Evolutionary conservation across 2,888 invertebrate species (phyloP), one percentile per base, ranked within the genome.

Genomic region (Nyleta sp.): DNA sequence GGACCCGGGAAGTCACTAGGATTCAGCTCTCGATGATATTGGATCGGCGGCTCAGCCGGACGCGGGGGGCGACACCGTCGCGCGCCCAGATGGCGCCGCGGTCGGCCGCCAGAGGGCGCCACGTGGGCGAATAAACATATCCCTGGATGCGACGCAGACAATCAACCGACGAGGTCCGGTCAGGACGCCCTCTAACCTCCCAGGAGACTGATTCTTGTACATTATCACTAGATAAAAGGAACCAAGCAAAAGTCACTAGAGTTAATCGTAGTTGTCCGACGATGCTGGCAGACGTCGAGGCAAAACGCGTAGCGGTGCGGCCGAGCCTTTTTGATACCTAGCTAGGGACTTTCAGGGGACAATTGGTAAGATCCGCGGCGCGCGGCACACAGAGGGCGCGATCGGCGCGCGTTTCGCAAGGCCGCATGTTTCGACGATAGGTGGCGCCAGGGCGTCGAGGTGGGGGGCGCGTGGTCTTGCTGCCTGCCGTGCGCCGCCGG

Each of bases 401-500:
- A 17, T n/a, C n/a, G 13, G 35, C 22, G 38, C 20, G 40, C 28
- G 28, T 7, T 28, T 28, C 10, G 31, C 15, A 40, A n/a, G 35
- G 38, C 73, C 64, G 64, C 59, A 71, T 74, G 68, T 76, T 79
- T 73, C 46, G 77, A 73, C 78, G 76, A 53, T 79, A 83, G 87
- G 89, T 86, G 88, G 85, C 83, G 91, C 89, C 90, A 91, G 91
- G 91, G 91, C 91, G 91, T 89, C 91, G 92, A 90, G 89, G 91
- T 91, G 91, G 91, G 88, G 91, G 90, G 90, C 88, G 87, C 89
- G 88, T 91, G 89, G 90, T 89, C 90, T 88, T 89, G 89, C 87
- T 90, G 90, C 89, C 90, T 91, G 89, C 92, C 91, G 90, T 91
- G 91, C 91, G 91, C 90, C 91, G 92, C 92, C 92, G 92, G 91